Percentiles rank a stretch among this genome's conserved stretches.
Conservation (phyloP, 2,113 vertebrate genomes). For the Carassius gibelio region DNA sequence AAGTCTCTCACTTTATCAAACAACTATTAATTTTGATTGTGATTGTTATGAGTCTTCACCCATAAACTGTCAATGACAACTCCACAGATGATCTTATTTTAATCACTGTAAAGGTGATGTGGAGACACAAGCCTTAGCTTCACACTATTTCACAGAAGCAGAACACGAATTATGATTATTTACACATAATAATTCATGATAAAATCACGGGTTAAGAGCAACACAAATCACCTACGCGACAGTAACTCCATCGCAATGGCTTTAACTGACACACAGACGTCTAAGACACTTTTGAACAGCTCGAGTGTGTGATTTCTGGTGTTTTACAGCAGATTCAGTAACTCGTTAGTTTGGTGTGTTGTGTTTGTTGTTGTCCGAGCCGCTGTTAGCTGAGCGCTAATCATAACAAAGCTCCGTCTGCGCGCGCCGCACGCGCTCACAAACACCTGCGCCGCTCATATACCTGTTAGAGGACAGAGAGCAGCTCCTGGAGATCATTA, state of each 20-base stretch:
- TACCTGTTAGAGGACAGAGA: constrained; percentile 69
- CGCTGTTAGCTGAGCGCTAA: constrained; percentile 8
- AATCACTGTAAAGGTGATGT: background rate
- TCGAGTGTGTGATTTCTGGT: background rate
- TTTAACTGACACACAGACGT: background rate
- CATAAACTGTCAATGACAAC: background rate
- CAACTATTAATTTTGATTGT: no score
- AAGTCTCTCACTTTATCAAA: background rate
- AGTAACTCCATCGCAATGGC: no score
- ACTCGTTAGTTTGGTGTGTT: background rate
- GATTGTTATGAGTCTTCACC: background rate
- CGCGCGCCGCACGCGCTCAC: background rate
- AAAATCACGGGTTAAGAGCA: background rate
- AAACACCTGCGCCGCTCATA: background rate
- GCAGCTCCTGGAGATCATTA: constrained; percentile 55
- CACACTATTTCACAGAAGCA: background rate
- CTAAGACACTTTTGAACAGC: background rate
- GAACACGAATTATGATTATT: background rate
- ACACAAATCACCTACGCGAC: background rate
- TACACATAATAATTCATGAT: background rate
- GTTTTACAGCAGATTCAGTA: background rate
- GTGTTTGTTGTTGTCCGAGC: background rate
- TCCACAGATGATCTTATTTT: background rate
- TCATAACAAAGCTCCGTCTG: background rate
- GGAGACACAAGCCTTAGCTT: background rate